Evolutionary conservation across 1,140 invertebrate genomes (phyloP).

Genomic region (Diorhabda sublineata): DNA sequence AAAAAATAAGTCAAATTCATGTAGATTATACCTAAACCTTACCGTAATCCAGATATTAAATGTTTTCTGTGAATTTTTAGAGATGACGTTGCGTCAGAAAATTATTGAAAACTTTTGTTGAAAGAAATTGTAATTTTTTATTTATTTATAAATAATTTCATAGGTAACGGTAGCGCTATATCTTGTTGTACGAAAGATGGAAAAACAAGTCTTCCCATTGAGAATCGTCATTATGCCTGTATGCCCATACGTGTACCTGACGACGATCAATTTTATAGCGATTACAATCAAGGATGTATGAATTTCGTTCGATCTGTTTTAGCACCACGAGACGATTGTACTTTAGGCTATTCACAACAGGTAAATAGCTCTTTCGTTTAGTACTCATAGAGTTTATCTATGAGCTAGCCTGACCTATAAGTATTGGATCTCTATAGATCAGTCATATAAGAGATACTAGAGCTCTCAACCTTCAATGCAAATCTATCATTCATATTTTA

Average conservation of each 20-base stretch:
- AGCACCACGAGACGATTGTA: constrained; percentile 61
- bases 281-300: constrained; percentile 59
- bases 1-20: no score
- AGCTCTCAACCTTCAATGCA: no score
- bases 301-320: constrained; percentile 65
- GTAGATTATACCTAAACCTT: no score
- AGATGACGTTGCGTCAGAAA: no score
- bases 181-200: constrained; percentile 58
- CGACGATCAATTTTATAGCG: constrained; percentile 63
- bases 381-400: background rate
- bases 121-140: no score
- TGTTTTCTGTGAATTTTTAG: no score
- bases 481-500: no score
- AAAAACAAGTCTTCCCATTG: constrained; percentile 44
- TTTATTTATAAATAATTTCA: constrained; percentile 21
- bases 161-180: constrained; percentile 56
- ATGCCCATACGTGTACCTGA: constrained; percentile 65
- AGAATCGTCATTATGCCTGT: constrained; percentile 61
- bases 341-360: constrained; percentile 65
- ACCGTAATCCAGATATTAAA: no score
- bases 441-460: no score
- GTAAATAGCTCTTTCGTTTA: constrained; percentile 40
- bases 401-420: no score
- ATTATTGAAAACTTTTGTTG: no score
- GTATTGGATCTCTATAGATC: no score